A percentile compares a stretch with the other conserved stretches of the same genome.
These are phyloP conservation scores for Scrobipalpa atriplicella DNA, from an alignment of 2,888 invertebrate species.

Conservation along the genomic window DNA sequence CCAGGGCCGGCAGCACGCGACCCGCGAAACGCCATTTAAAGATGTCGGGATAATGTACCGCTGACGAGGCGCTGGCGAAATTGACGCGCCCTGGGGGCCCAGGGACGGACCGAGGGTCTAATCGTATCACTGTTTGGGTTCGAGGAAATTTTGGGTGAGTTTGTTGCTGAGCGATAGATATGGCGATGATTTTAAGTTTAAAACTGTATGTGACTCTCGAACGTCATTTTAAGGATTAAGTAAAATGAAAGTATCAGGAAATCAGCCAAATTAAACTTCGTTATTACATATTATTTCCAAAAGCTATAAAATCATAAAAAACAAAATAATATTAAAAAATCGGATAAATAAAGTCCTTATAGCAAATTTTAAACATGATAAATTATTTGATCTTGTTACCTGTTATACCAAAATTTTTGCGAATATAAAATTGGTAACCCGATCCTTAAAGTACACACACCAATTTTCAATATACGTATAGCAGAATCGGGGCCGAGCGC, in stretches of 20 bases:
- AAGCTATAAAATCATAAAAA: no score
- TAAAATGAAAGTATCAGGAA: no score
- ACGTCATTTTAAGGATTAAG: no score
- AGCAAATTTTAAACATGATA: no score
- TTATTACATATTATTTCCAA: no score
- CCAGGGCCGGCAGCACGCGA: conserved; percentile 42
- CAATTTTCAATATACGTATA: neutral
- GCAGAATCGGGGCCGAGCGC: conserved; percentile 33
- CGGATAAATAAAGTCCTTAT: no score
- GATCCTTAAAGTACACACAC: neutral
- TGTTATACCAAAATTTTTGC: no score
- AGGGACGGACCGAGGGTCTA: conserved; percentile 44
- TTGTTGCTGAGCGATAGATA: neutral
- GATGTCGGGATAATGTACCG: conserved; percentile 81
- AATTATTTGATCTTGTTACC: no score
- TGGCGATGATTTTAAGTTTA: neutral
- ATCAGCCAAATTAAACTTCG: no score
- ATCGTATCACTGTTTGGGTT: neutral
- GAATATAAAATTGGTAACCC: neutral
- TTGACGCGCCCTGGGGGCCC: conserved; percentile 73
- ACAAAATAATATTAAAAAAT: no score
- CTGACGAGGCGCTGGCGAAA: conserved; percentile 78
- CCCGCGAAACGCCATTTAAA: conserved; percentile 81
- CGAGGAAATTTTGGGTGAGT: neutral
- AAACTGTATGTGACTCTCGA: no score